A percentile compares a stretch with the other conserved stretches of the same genome.
Evolutionary conservation across 37 sponge, comb jelly and placozoan genomes (phyloP).

Genomic region (Ephydatia muelleri): DNA sequence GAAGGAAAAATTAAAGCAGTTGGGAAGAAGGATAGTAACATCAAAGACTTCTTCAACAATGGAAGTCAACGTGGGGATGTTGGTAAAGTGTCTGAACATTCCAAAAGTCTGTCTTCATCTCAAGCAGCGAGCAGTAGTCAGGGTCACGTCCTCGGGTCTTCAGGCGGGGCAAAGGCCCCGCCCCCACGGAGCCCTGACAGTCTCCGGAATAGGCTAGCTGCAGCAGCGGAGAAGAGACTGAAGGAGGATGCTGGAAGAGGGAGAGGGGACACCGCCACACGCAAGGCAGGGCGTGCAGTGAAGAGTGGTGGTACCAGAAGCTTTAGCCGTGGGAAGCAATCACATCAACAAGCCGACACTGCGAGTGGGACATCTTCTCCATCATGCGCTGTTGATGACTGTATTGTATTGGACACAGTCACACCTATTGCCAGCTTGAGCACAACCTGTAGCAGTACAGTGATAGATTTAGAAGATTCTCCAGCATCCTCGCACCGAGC

Average conservation of each 20-base stretch:
- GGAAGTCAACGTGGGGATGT: neutral
- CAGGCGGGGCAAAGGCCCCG: neutral
- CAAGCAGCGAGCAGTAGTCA: neutral
- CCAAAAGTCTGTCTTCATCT: neutral
- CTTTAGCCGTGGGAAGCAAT: neutral
- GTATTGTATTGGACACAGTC: neutral
- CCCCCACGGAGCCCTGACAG: neutral
- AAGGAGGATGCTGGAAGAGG: neutral
- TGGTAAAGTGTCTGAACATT: neutral
- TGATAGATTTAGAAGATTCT: neutral
- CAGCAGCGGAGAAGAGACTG: constrained; percentile 44
- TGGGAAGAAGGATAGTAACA: constrained; percentile 3
- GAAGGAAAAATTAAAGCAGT: neutral
- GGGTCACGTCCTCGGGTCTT: neutral
- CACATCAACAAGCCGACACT: neutral
- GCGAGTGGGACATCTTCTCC: neutral
- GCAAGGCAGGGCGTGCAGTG: neutral
- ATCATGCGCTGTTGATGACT: neutral
- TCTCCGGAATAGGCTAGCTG: neutral
- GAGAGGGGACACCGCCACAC: neutral
- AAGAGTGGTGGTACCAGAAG: too few relatives aligned
- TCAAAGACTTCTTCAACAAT: constrained; percentile 24
- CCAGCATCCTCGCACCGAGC: neutral
- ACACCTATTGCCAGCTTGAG: neutral
- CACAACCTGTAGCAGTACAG: neutral